These are phyloP conservation scores for Aphelenchoides bicaudatus DNA, from an alignment of 2,888 invertebrate species.

Conservation along the genomic window DNA sequence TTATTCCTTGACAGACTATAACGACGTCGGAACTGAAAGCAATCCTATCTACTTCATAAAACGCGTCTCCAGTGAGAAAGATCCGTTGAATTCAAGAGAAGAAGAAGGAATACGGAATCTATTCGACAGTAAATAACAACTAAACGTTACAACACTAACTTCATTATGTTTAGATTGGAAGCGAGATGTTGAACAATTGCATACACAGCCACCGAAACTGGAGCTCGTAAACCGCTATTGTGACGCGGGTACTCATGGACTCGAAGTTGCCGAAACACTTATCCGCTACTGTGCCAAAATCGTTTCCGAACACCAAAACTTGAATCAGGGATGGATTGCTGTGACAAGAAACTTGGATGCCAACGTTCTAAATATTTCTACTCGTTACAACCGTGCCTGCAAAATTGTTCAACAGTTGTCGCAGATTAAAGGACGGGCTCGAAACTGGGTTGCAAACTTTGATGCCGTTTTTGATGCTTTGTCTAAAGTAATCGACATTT, in stretches of 20 bases:
- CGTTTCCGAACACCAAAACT: slow-evolving; percentile 45
- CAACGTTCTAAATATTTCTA: slow-evolving; percentile 27
- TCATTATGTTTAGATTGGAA: slow-evolving; percentile 19
- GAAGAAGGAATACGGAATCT: slow-evolving; percentile 32
- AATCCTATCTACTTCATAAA: slow-evolving; percentile 34
- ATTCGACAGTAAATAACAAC: slow-evolving; percentile 23
- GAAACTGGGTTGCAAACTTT: slow-evolving; percentile 40
- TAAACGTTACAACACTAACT: neutral
- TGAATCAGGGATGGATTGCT: slow-evolving; percentile 54
- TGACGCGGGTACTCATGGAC: slow-evolving; percentile 29
- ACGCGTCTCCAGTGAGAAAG: slow-evolving; percentile 23
- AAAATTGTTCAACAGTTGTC: slow-evolving; percentile 24
- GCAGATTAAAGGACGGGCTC: slow-evolving; percentile 35
- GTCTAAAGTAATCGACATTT: slow-evolving; percentile 29
- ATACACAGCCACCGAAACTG: neutral
- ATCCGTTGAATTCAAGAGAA: slow-evolving; percentile 33
- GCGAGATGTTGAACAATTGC: slow-evolving; percentile 20
- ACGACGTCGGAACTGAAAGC: slow-evolving; percentile 31
- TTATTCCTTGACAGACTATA: slow-evolving; percentile 25
- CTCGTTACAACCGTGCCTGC: slow-evolving; percentile 24
- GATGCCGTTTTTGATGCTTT: slow-evolving; percentile 46
- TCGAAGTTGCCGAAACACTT: slow-evolving; percentile 27
- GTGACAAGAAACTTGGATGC: slow-evolving; percentile 51
- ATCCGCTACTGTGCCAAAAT: slow-evolving; percentile 64
- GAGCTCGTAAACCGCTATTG: slow-evolving; percentile 20